Base-by-base conservation (phyloP, 2,113 vertebrate species). In the Cisticola juncidis region DNA sequence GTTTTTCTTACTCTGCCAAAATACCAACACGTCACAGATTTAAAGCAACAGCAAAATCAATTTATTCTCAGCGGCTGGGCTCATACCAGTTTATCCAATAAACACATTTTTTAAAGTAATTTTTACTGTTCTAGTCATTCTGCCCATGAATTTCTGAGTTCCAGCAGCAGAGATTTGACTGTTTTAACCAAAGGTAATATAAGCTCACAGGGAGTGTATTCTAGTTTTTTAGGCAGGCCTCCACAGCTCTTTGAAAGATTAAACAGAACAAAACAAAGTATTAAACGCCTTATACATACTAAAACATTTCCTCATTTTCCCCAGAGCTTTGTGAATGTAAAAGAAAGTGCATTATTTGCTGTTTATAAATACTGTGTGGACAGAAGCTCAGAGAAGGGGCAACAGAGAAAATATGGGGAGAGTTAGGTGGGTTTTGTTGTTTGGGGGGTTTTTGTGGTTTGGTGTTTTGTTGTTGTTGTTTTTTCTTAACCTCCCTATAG, bases 1-100 rank as follows among this genome's bases (percentile, higher is more conserved):
- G 94, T 93, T 96, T 94, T 97, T 89, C 92, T 92, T 86, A 86
- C 61, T 54, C 71, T 90, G 92, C 86, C 93, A 96, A 97, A 96
- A 97, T 87, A 96, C 90, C 77, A 93, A 94, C 71, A 89, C 85
- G 89, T 71, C 74, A 53, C 28, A 86, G 80, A 95, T 97, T 93
- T 78, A 91, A 94, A 95, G 74, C 86, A 95, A 91, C 86, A 79
- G 94, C 72, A 92, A 95, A 93, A 96, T 86, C 74, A 71, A 92
- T 96, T 84, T 88, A 54, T 93, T 73, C 60, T 80, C 86, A 81
- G 90, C 93, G 74, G 88, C 45, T 91, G 81, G 86, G 69, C 51
- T 92, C 23, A 21, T n/a, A 90, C 50, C 79, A 45, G 36, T 84
- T 91, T 57, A 91, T 66, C 76, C 74, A 95, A 89, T 58, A 92